Percentiles rank a stretch among this genome's conserved stretches.
These are phyloP conservation scores for Acanthopleura granulata DNA, from an alignment of 2,888 invertebrate genomes.

Conservation along the genomic window DNA sequence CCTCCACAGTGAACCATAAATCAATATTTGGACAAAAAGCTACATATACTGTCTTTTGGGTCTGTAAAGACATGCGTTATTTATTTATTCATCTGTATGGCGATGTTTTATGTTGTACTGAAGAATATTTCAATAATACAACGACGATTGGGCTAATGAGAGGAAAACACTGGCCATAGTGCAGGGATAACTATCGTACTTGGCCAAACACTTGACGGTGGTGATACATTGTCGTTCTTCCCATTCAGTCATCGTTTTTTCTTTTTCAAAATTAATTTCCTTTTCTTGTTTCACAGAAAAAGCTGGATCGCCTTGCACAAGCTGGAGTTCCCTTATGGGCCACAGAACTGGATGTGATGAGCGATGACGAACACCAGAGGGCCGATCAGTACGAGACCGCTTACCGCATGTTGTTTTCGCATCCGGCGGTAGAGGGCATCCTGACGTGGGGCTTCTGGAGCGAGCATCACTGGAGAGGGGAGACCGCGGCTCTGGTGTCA, in stretches of 20 bases:
- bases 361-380: slow-evolving; percentile 20
- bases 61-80: too few relatives aligned
- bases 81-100: too few relatives aligned
- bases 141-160: too few relatives aligned
- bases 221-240: too few relatives aligned
- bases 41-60: too few relatives aligned
- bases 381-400: slow-evolving; percentile 25
- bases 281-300: background rate
- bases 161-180: too few relatives aligned
- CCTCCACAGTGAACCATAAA: too few relatives aligned
- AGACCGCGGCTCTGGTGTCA: slow-evolving; percentile 22
- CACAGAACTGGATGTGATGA: slow-evolving; percentile 26
- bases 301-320: slow-evolving; percentile 23
- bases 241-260: background rate
- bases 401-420: slow-evolving; percentile 23
- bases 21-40: too few relatives aligned
- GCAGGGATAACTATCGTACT: too few relatives aligned
- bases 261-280: background rate
- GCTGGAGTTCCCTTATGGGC: slow-evolving; percentile 28
- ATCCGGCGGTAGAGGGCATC: slow-evolving; percentile 25
- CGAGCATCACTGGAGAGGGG: slow-evolving; percentile 22
- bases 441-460: slow-evolving; percentile 31
- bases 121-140: too few relatives aligned
- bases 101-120: too few relatives aligned
- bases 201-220: too few relatives aligned